phyloP scores from a whole-genome alignment of 2,113 vertebrate species.

The Lutjanus erythropterus region DNA sequence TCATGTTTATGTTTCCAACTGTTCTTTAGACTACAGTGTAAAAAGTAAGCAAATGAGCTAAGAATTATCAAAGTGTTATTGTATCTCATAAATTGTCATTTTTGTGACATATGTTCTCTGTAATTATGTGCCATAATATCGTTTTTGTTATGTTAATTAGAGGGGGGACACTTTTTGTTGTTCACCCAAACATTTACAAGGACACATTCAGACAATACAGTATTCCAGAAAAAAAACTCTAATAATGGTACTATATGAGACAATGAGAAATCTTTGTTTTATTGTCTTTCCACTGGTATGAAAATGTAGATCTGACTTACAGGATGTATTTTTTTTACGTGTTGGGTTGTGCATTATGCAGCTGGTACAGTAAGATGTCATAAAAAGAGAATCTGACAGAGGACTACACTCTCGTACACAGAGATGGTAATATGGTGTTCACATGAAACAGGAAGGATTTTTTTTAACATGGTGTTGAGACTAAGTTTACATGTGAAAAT shows the following conservation, averaged over 20 bases:
- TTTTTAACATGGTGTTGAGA: conserved; percentile 44
- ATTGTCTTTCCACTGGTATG: conserved; percentile 16
- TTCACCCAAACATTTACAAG: conserved; percentile 18
- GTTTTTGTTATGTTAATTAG: conserved; percentile 28
- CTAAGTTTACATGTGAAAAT: conserved; percentile 66
- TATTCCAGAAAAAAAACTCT: conserved; percentile 26
- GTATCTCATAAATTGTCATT: conserved; percentile 14
- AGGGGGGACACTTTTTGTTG: conserved; percentile 10
- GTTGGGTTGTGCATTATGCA: conserved; percentile 38
- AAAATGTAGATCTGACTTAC: conserved; percentile 44
- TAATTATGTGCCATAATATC: conserved; percentile 28
- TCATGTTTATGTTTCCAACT: conserved; percentile 11
- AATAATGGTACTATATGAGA: conserved; percentile 2
- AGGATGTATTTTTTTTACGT: conserved; percentile 50
- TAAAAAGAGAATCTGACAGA: conserved; percentile 14
- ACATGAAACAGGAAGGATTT: conserved; percentile 48
- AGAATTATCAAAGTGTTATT: conserved; percentile 15
- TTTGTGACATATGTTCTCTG: conserved; percentile 22
- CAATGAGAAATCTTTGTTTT: conserved; percentile 11
- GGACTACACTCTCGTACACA: conserved; percentile 30
- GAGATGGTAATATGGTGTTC: conserved; percentile 40
- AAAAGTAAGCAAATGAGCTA: conserved; percentile 22
- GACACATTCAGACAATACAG: conserved; percentile 6
- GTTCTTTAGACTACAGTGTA: conserved; percentile 37
- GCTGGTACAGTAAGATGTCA: conserved; percentile 16